Conservation (phyloP, 2,888 invertebrate species). For the Abrostola tripartita region DNA sequence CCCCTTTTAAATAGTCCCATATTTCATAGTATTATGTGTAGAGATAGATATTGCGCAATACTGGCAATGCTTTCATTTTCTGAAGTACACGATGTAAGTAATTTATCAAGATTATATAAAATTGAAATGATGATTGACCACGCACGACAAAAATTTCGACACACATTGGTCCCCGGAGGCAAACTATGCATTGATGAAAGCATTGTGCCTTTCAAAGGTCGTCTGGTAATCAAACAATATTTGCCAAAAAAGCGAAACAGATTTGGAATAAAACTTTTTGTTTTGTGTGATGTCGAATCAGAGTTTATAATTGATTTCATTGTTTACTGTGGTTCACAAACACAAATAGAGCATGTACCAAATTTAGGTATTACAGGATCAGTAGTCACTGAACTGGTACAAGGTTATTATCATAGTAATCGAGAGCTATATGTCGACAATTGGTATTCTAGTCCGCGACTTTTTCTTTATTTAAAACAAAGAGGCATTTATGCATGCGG, state of each 20-base stretch:
- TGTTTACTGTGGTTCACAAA: conserved; percentile 46
- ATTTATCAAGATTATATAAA: no score
- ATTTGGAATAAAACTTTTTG: conserved; percentile 50
- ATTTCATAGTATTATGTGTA: no score
- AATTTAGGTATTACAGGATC: conserved; percentile 41
- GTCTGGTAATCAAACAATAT: no score
- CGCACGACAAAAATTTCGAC: no score
- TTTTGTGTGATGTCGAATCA: conserved; percentile 53
- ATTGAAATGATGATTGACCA: no score
- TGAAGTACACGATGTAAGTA: no score
- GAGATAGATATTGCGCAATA: no score
- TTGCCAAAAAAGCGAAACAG: conserved; percentile 50
- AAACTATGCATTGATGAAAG: no score
- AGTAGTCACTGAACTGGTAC: conserved; percentile 41
- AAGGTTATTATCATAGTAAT: conserved; percentile 45
- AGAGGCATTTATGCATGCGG: conserved; percentile 50
- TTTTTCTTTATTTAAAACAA: conserved; percentile 48
- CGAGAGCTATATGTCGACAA: conserved; percentile 50
- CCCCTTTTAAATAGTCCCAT: no score
- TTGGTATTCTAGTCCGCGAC: conserved; percentile 51
- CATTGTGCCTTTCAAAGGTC: no score
- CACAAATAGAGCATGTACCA: conserved; percentile 34
- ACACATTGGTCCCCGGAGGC: no score
- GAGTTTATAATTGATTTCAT: conserved; percentile 51
- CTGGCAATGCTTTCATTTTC: no score